These are phyloP conservation scores for Brachionus plicatilis DNA, from an alignment of 1,140 invertebrate genomes.

Conservation along the genomic window DNA sequence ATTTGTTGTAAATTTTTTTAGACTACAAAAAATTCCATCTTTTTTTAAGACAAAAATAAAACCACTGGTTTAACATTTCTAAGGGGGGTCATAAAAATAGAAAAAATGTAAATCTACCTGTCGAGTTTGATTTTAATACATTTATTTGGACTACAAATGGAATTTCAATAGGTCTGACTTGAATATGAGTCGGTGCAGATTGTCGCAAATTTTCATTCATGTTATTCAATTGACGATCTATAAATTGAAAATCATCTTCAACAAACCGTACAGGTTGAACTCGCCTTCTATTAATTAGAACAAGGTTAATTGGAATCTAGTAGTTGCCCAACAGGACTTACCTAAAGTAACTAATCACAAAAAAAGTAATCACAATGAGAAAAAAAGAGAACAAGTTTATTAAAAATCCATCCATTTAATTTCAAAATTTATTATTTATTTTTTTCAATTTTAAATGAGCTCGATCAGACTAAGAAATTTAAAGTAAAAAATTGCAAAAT, in stretches of 20 bases:
- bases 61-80: not conserved
- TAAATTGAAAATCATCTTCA: conserved; percentile 21
- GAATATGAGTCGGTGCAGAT: not conserved
- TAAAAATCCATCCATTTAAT: conserved; percentile 7
- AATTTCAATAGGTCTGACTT: not conserved
- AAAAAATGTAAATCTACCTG: not conserved
- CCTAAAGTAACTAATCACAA: not conserved
- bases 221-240: conserved; percentile 19
- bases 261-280: not conserved
- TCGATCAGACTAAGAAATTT: not conserved
- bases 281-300: not conserved
- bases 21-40: not conserved
- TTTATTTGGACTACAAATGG: not conserved
- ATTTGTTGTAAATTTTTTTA: not conserved
- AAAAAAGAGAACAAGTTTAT: not conserved
- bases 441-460: not conserved
- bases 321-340: not conserved
- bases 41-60: conserved; percentile 12
- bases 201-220: not conserved
- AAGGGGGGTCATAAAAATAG: not conserved
- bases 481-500: not conserved
- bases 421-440: not conserved
- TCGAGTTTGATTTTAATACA: conserved; percentile 20
- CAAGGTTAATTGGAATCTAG: not conserved
- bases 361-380: not conserved